Base-by-base conservation (phyloP, 1,140 invertebrate species). In the Zaprionus kolodkinae region DNA sequence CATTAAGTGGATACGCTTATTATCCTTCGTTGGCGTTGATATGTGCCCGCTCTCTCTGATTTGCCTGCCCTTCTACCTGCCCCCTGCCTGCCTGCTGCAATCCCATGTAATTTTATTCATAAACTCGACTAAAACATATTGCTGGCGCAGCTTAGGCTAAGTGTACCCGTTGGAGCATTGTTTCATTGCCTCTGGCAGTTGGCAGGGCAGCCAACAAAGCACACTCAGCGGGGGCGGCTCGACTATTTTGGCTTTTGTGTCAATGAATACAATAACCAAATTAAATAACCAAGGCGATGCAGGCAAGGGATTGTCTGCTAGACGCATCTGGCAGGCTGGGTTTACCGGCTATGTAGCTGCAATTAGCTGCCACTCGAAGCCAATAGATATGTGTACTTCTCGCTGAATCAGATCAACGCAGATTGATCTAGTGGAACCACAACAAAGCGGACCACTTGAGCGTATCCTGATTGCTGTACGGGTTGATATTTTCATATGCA, bases 261-360 rank as follows among this genome's bases (percentile, higher is more conserved):
- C 85, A 89, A 89, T 89, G 85, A 89, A 89, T 89, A 89, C 85
- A 89, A 89, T 89, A 89, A 89, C 85, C 86, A 89, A 89, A 89
- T 89, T 89, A 89, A 89, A 90, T 85, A 89, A 79, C 85, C 85
- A 85, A 89, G 85, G 85, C 79, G 86, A 89, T 85, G 68, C 85
- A 64, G 56, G 54, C 33, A 67, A 80, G 67, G 36, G 36, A 65
- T 35, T 35, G 33, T 10, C 4, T 35, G 33, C 6, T 35, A 68
- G 65, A 61, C 54, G 21, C 50, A 52, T 43, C 59, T 70, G 36
- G 30, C 13, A 81, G 40, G 40, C 40, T 70, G 72, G 79, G 83
- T 68, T 87, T 82, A 72, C 25, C 17, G 40, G 57, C n/a, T 35
- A 27, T 30, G 27, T 21, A 21, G 30, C 50, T 52, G 64, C 75